A percentile compares a stretch with the other conserved stretches of the same genome.
These are phyloP conservation scores for Archivesica marissinica DNA, from an alignment of 1,140 invertebrate species.

Conservation along the genomic window DNA sequence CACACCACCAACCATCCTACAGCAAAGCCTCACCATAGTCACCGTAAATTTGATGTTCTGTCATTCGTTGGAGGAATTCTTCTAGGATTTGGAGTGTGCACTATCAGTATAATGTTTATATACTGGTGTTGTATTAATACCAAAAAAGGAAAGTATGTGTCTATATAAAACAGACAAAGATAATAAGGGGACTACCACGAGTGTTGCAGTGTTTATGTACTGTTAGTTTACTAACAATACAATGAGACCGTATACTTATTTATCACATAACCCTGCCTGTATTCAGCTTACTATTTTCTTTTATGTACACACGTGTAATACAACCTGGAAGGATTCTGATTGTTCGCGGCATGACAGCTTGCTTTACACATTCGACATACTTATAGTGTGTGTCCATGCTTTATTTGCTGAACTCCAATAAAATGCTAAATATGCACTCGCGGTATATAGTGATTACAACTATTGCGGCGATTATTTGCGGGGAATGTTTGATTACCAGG, in stretches of 20 bases:
- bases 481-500: too few species aligned
- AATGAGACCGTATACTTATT: not conserved
- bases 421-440: too few species aligned
- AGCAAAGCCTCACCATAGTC: not conserved
- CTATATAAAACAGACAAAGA: not conserved
- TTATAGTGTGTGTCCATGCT: too few species aligned
- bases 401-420: too few species aligned
- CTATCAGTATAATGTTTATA: not conserved
- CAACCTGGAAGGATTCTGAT: not conserved
- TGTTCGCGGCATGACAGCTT: not conserved
- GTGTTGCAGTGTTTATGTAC: too few species aligned
- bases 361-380: too few species aligned
- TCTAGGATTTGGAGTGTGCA: slow-evolving; percentile 24
- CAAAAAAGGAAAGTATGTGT: not conserved
- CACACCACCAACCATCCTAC: not conserved
- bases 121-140: slow-evolving; percentile 4
- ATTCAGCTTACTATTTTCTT: not conserved
- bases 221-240: not conserved
- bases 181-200: too few species aligned
- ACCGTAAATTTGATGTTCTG: not conserved
- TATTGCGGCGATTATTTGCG: too few species aligned
- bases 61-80: slow-evolving; percentile 43
- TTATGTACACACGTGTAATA: too few species aligned
- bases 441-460: too few species aligned
- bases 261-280: not conserved